Evolutionary conservation across 2,797 vertebrate species (phyloP).

Genomic region (Lindbergichthys nudifrons): DNA sequence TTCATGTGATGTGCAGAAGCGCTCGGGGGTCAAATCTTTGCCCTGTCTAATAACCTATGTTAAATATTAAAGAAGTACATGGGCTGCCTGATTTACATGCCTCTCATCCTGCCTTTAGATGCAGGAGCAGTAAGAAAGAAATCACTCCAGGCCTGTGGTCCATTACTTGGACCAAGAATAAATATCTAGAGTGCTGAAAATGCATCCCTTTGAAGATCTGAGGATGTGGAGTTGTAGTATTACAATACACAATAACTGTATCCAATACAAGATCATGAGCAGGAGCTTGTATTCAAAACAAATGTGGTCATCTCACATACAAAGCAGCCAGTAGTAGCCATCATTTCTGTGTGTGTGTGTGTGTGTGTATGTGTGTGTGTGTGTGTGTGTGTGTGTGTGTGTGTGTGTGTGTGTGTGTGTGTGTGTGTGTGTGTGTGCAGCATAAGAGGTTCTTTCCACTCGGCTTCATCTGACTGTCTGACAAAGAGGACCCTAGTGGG

Average conservation of each 20-base stretch:
- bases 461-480: constrained; percentile 77
- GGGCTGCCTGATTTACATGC: constrained; percentile 86
- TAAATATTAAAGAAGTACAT: constrained; percentile 89
- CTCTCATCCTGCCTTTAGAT: constrained; percentile 82
- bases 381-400: constrained; percentile 29
- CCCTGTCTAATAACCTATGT: constrained; percentile 89
- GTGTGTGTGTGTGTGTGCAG: constrained; percentile 31
- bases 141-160: constrained; percentile 71
- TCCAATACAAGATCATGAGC: constrained; percentile 37
- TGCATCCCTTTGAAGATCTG: constrained; percentile 58
- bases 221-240: constrained; percentile 40
- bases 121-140: constrained; percentile 65
- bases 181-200: constrained; percentile 48
- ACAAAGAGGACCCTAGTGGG: constrained; percentile 81
- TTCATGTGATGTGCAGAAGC: constrained; percentile 86
- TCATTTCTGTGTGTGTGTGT: constrained; percentile 41
- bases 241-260: constrained; percentile 47
- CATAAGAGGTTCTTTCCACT: constrained; percentile 75
- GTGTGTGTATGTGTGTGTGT: constrained; percentile 15
- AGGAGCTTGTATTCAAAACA: constrained; percentile 42
- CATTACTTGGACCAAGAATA: constrained; percentile 65
- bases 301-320: constrained; percentile 45
- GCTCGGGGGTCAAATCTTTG: constrained; percentile 86
- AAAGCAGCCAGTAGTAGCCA: constrained; percentile 46
- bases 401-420: constrained; percentile 39